Percentiles rank a stretch among this genome's conserved stretches.
Evolutionary conservation across 2,888 invertebrate genomes (phyloP).

Genomic region (Cataglyphis altisquamis): DNA sequence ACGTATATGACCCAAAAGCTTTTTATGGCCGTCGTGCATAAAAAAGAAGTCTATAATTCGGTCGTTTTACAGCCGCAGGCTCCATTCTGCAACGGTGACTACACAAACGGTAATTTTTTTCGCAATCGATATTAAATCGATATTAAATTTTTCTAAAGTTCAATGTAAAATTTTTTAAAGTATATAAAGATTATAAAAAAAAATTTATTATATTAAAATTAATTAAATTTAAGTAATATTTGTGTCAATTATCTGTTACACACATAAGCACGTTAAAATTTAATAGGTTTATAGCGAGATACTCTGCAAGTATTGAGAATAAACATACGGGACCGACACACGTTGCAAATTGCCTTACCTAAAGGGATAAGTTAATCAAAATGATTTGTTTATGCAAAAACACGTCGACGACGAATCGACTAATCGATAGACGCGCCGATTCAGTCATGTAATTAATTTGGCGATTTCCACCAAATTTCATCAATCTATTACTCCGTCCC

Average conservation of each 20-base stretch:
- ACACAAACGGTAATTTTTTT: too few relatives aligned
- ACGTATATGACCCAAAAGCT: constrained; percentile 21
- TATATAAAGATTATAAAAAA: neutral
- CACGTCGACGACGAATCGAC: neutral
- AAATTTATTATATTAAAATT: neutral
- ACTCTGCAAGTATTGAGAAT: neutral
- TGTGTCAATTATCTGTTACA: neutral
- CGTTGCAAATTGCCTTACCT: neutral
- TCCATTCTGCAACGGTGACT: constrained; percentile 7
- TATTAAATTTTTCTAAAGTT: constrained; percentile 11
- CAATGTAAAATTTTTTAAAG: neutral
- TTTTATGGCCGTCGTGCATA: constrained; percentile 30
- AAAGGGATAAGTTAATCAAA: neutral
- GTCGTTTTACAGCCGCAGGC: constrained; percentile 28
- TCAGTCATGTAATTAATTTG: constrained; percentile 58
- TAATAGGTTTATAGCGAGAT: neutral
- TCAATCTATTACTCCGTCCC: constrained; percentile 51
- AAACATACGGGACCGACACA: neutral
- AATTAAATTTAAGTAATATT: constrained; percentile 5
- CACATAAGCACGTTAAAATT: neutral
- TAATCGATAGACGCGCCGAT: neutral
- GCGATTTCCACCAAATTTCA: constrained; percentile 55
- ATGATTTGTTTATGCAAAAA: constrained; percentile 31
- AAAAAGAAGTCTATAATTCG: constrained; percentile 16
- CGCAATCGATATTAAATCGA: too few relatives aligned